Conservation (phyloP, 2,888 invertebrate genomes). For the Drosophila mulleri region DNA sequence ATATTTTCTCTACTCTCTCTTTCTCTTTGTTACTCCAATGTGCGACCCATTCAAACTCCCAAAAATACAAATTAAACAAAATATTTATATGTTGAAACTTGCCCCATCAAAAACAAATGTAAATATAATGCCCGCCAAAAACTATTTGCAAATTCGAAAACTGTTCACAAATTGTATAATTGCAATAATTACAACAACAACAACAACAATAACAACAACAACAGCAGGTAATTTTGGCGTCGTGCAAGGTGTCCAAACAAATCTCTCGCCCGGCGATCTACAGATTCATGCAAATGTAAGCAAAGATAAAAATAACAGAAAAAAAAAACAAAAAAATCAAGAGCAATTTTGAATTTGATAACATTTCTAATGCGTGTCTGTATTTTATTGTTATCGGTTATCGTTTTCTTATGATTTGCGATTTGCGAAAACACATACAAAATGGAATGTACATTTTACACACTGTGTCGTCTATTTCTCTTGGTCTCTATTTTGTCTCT, state of each 20-base stretch:
- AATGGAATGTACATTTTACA: conserved; percentile 56
- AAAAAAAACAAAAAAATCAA: conserved; percentile 14
- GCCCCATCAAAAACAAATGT: conserved; percentile 20
- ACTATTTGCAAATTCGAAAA: conserved; percentile 38
- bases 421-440: conserved; percentile 11
- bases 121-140: conserved; percentile 46
- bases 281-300: conserved; percentile 85
- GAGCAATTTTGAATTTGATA: conserved; percentile 24
- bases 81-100: conserved; percentile 9
- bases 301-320: conserved; percentile 44
- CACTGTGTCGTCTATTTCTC: conserved; percentile 47
- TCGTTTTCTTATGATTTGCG: conserved; percentile 39
- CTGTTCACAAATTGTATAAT: conserved; percentile 17
- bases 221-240: conserved; percentile 83
- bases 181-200: conserved; percentile 33
- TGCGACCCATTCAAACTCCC: conserved; percentile 16
- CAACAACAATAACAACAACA: conserved; percentile 33
- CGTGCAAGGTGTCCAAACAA: conserved; percentile 77
- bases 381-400: conserved; percentile 36
- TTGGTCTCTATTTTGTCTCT: conserved; percentile 6
- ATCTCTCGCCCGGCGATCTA: conserved; percentile 83
- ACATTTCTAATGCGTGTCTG: conserved; percentile 51
- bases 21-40: conserved; percentile 51
- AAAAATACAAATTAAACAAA: neutral
- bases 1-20: conserved; percentile 55